These are phyloP conservation scores for Syngnathus floridae DNA, from an alignment of 2,113 vertebrate genomes.

Conservation along the genomic window DNA sequence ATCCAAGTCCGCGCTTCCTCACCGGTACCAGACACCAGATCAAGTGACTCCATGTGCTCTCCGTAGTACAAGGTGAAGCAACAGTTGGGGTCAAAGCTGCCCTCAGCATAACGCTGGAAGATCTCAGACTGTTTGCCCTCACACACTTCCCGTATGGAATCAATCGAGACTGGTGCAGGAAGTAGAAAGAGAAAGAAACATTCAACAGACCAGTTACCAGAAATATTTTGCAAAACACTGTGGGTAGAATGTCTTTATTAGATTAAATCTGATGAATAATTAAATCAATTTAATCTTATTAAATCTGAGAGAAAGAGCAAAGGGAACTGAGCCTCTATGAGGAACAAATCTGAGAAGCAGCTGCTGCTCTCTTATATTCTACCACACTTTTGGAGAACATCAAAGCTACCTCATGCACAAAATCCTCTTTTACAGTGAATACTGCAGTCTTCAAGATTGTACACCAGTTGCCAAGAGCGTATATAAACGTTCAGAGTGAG, in stretches of 20 bases:
- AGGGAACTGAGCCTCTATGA: slow-evolving; percentile 23
- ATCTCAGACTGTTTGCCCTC: slow-evolving; percentile 93
- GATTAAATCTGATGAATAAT: too few relatives aligned
- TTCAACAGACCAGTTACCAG: background rate
- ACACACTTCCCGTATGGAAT: slow-evolving; percentile 90
- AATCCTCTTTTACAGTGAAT: too few relatives aligned
- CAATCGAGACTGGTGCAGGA: slow-evolving; percentile 80
- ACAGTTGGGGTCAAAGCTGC: slow-evolving; percentile 91
- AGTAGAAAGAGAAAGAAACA: background rate
- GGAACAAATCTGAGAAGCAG: slow-evolving; percentile 12
- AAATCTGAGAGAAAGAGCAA: slow-evolving; percentile 20
- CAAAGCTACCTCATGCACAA: too few relatives aligned
- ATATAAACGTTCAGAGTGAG: background rate
- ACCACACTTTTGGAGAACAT: background rate
- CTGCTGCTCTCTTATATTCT: slow-evolving; percentile 8
- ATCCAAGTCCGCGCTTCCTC: slow-evolving; percentile 94
- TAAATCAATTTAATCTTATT: too few relatives aligned
- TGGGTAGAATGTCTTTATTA: too few relatives aligned
- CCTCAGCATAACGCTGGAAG: slow-evolving; percentile 88
- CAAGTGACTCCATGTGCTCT: slow-evolving; percentile 87
- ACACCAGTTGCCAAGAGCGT: too few relatives aligned
- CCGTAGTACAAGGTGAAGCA: slow-evolving; percentile 98
- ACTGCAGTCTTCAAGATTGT: too few relatives aligned
- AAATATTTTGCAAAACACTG: too few relatives aligned
- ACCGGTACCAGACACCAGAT: slow-evolving; percentile 80